These are phyloP conservation scores for Carpatolechia fugitivella DNA, from an alignment of 2,888 invertebrate species.

Conservation along the genomic window DNA sequence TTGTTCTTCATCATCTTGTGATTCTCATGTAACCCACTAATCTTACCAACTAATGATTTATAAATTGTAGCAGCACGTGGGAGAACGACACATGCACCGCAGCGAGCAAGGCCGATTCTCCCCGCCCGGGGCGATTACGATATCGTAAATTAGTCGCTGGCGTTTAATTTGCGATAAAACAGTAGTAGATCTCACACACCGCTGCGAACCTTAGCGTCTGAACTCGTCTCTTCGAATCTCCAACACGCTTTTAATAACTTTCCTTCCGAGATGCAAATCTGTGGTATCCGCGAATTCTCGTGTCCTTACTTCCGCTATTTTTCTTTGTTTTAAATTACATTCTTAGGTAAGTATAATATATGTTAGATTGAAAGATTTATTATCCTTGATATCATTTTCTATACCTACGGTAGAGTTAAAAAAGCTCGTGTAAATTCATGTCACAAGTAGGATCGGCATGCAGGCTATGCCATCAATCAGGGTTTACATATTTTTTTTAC, in stretches of 20 bases:
- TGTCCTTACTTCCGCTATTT: background rate
- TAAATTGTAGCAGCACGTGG: slow-evolving; percentile 22
- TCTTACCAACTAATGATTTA: too few species aligned
- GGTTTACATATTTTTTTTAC: slow-evolving; percentile 13
- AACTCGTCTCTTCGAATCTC: slow-evolving; percentile 28
- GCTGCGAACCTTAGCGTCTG: slow-evolving; percentile 3
- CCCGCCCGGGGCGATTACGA: slow-evolving; percentile 33
- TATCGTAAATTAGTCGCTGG: slow-evolving; percentile 42
- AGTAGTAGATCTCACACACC: slow-evolving; percentile 36
- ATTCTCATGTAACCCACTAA: too few species aligned
- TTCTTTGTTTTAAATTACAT: background rate
- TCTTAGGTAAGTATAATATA: background rate
- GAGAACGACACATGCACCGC: slow-evolving; percentile 21
- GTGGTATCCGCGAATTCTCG: background rate
- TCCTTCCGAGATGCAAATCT: background rate
- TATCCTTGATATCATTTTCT: too few species aligned
- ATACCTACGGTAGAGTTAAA: too few species aligned
- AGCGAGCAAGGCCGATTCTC: background rate
- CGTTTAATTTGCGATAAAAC: slow-evolving; percentile 49
- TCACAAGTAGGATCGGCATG: background rate
- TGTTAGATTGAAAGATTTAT: too few species aligned
- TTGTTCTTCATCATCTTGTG: too few species aligned
- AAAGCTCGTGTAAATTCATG: too few species aligned
- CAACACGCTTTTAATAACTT: background rate
- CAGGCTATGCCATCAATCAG: slow-evolving; percentile 18